phyloP scores from a whole-genome alignment of 2,888 invertebrate genomes.

The Microchrysa polita region DNA sequence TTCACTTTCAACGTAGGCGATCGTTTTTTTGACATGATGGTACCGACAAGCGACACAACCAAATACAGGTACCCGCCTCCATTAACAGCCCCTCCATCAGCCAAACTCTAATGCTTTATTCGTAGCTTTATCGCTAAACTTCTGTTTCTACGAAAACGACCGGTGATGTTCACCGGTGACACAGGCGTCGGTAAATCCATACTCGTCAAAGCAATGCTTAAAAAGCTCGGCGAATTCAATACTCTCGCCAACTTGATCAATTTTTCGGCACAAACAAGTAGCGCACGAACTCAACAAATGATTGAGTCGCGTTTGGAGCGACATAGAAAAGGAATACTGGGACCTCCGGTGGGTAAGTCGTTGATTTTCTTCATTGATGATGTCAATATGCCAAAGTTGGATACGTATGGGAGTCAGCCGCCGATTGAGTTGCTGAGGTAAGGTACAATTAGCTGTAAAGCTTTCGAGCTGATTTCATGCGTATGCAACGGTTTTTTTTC shows the following conservation, averaged over 20 bases:
- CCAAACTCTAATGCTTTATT: background rate
- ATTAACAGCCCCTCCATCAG: background rate
- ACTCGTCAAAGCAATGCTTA: slow-evolving; percentile 79
- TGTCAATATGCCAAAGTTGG: slow-evolving; percentile 89
- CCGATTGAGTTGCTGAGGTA: slow-evolving; percentile 88
- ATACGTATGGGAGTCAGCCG: slow-evolving; percentile 90
- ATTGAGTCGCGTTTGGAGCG: slow-evolving; percentile 87
- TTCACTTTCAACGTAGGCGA: slow-evolving; percentile 75
- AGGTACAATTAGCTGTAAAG: slow-evolving; percentile 1
- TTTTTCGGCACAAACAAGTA: slow-evolving; percentile 92
- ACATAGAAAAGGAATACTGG: slow-evolving; percentile 79
- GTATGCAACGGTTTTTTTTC: too few relatives aligned
- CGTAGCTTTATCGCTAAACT: slow-evolving; percentile 67
- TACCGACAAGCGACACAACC: slow-evolving; percentile 91
- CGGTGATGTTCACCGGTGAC: slow-evolving; percentile 89
- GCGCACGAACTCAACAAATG: slow-evolving; percentile 81
- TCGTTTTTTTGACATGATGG: slow-evolving; percentile 89
- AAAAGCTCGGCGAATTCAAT: slow-evolving; percentile 69
- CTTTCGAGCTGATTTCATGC: background rate
- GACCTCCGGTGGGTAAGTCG: slow-evolving; percentile 84
- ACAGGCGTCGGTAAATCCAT: slow-evolving; percentile 93
- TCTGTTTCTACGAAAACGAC: slow-evolving; percentile 75
- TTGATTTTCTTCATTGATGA: slow-evolving; percentile 90
- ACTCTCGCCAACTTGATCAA: slow-evolving; percentile 83
- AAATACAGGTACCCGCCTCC: slow-evolving; percentile 74